phyloP scores from a whole-genome alignment of 2,113 vertebrate genomes.

The Caranx melampygus region DNA sequence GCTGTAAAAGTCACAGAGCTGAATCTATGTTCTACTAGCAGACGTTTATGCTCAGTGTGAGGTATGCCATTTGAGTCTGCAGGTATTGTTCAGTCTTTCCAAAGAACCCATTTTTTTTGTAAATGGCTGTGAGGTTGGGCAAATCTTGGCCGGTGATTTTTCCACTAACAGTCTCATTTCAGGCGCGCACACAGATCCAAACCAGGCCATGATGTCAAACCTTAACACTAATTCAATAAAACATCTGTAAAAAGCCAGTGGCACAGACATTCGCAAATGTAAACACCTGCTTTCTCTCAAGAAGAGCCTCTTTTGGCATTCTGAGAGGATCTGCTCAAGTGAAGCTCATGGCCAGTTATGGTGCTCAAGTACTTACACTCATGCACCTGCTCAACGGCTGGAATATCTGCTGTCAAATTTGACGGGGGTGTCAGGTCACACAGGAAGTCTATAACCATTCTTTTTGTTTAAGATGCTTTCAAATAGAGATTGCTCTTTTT shows the following conservation, averaged over 20 bases:
- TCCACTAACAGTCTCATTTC: slow-evolving; percentile 43
- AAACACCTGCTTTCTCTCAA: slow-evolving; percentile 52
- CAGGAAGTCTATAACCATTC: slow-evolving; percentile 39
- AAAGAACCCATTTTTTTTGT: slow-evolving; percentile 21
- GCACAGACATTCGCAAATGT: slow-evolving; percentile 2
- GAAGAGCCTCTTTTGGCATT: slow-evolving; percentile 20
- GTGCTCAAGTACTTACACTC: slow-evolving; percentile 23
- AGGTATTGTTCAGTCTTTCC: slow-evolving; percentile 48
- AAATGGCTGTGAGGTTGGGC: slow-evolving; percentile 19
- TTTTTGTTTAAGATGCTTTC: slow-evolving; percentile 55
- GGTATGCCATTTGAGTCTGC: slow-evolving; percentile 21
- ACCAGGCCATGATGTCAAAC: slow-evolving; percentile 25
- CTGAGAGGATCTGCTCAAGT: slow-evolving; percentile 41
- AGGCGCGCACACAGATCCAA: slow-evolving; percentile 32
- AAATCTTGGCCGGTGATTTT: slow-evolving; percentile 39
- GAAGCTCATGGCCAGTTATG: slow-evolving; percentile 16
- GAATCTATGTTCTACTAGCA: background rate
- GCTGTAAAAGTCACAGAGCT: background rate
- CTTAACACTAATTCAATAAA: slow-evolving; percentile 21
- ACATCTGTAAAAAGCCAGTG: slow-evolving; percentile 35
- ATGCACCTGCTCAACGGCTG: slow-evolving; percentile 32
- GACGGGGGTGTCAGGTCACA: slow-evolving; percentile 36
- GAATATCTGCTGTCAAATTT: slow-evolving; percentile 28
- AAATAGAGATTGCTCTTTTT: slow-evolving; percentile 53
- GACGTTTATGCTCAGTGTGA: slow-evolving; percentile 14